These are phyloP conservation scores for Ceyx erithaca DNA, from an alignment of 2,797 vertebrate genomes.

Conservation along the genomic window DNA sequence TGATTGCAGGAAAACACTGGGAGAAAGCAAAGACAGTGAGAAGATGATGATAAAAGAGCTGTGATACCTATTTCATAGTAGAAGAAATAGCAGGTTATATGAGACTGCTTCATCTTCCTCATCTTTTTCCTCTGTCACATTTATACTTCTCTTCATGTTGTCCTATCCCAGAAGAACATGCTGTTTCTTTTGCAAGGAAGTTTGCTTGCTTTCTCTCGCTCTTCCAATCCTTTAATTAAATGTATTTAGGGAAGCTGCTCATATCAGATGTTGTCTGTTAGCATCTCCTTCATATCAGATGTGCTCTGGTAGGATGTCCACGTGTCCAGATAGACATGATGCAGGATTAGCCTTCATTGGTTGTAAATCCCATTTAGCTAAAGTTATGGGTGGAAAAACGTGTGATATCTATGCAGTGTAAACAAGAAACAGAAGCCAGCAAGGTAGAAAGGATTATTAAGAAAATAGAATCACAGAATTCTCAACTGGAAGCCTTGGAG, in stretches of 20 bases:
- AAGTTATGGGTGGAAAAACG: neutral
- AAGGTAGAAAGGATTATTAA: neutral
- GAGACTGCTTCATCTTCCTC: neutral
- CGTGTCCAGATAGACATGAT: neutral
- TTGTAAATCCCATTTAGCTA: neutral
- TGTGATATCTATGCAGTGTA: neutral
- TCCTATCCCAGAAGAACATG: neutral
- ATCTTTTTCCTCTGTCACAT: neutral
- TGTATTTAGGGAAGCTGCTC: neutral
- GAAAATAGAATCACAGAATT: neutral
- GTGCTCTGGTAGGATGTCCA: neutral
- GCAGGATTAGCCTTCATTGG: neutral
- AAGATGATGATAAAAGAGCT: neutral
- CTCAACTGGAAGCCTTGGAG: neutral
- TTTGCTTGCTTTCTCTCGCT: neutral
- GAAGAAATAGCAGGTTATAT: neutral
- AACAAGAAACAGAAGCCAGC: neutral
- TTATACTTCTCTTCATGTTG: neutral
- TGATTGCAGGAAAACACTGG: neutral
- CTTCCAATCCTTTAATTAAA: neutral
- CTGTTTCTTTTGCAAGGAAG: neutral
- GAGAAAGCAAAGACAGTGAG: neutral
- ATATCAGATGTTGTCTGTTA: neutral
- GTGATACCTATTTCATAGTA: neutral
- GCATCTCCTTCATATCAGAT: too few species aligned